These are phyloP conservation scores for Machimus rusticus DNA, from an alignment of 2,888 invertebrate genomes.

Conservation along the genomic window DNA sequence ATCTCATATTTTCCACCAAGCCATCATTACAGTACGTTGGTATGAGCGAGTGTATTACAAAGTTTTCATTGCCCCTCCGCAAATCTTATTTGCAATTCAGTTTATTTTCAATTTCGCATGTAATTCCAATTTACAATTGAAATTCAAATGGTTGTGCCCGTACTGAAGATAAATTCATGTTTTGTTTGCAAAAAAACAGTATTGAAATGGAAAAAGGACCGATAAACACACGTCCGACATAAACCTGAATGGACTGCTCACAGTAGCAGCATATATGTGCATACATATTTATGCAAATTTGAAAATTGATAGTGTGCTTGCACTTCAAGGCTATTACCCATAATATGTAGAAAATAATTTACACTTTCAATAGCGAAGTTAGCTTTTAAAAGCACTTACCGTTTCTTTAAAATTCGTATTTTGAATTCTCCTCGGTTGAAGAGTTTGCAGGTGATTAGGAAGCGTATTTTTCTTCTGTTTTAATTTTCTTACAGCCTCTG, in stretches of 20 bases:
- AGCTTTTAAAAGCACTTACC: conserved; percentile 55
- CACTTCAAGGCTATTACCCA: not conserved
- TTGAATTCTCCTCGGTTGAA: conserved; percentile 68
- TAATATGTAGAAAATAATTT: not conserved
- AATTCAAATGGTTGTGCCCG: conserved; percentile 40
- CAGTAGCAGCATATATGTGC: conserved; percentile 62
- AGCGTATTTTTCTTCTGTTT: conserved; percentile 52
- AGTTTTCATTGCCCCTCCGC: conserved; percentile 5
- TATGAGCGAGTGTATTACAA: conserved; percentile 23
- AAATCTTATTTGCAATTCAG: conserved; percentile 36
- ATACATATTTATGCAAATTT: conserved; percentile 63
- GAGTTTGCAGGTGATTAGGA: conserved; percentile 76
- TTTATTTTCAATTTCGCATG: conserved; percentile 48
- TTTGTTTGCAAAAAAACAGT: not conserved
- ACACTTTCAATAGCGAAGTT: not conserved
- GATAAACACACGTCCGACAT: conserved; percentile 67
- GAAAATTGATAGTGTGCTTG: conserved; percentile 59
- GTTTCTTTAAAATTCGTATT: conserved; percentile 60
- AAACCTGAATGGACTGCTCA: not conserved
- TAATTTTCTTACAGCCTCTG: conserved; percentile 31
- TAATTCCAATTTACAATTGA: conserved; percentile 55
- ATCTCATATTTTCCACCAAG: not conserved
- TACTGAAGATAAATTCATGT: not conserved
- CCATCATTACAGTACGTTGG: not conserved
- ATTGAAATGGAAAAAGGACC: conserved; percentile 70